A percentile compares a stretch with the other conserved stretches of the same genome.
Conservation (phyloP, 1,140 invertebrate genomes). For the Anastatus disparis region DNA sequence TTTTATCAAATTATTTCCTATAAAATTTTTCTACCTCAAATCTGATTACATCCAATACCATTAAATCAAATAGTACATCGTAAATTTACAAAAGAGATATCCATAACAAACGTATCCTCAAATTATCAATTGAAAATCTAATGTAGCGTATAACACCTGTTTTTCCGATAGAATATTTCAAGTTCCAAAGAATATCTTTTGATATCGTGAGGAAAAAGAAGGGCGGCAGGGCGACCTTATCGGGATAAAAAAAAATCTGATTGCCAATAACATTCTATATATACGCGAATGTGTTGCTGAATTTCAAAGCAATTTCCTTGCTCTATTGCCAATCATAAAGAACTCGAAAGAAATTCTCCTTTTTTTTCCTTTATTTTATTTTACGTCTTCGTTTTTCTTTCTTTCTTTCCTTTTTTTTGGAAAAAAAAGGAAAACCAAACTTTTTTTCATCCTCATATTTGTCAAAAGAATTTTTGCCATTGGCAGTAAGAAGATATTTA, state of each 20-base stretch:
- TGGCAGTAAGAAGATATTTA: too few relatives aligned
- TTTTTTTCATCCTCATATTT: too few relatives aligned
- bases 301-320: slow-evolving; percentile 64
- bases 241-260: slow-evolving; percentile 52
- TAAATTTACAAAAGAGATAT: neutral
- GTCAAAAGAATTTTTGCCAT: too few relatives aligned
- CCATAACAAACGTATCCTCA: neutral
- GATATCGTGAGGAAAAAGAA: neutral
- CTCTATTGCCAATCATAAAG: slow-evolving; percentile 63
- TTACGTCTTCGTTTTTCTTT: too few relatives aligned
- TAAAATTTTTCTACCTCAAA: too few relatives aligned
- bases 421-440: too few relatives aligned
- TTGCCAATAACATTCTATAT: slow-evolving; percentile 62
- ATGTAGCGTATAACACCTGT: neutral
- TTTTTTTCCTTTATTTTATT: too few relatives aligned
- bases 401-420: neutral
- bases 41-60: too few relatives aligned
- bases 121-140: neutral
- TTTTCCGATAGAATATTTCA: neutral
- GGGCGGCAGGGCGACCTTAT: neutral
- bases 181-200: neutral
- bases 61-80: too few relatives aligned
- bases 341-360: too few relatives aligned
- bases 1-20: too few relatives aligned
- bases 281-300: slow-evolving; percentile 45